A percentile compares a stretch with the other conserved stretches of the same genome.
Evolutionary conservation across 1,140 invertebrate species (phyloP).

Genomic region (Branchinecta lindahli): DNA sequence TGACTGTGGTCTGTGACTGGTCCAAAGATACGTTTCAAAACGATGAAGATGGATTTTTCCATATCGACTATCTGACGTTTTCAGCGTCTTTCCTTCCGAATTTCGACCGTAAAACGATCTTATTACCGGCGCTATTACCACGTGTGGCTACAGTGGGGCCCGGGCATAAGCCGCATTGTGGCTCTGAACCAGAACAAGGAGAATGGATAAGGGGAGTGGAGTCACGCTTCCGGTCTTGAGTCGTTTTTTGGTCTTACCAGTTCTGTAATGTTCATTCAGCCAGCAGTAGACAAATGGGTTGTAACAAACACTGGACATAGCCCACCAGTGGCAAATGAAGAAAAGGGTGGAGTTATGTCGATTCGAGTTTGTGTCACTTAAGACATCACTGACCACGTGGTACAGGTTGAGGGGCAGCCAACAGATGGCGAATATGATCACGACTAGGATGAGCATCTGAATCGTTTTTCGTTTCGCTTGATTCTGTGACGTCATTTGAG

Average conservation of each 20-base stretch:
- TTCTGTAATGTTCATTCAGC: conserved; percentile 31
- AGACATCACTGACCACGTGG: conserved; percentile 32
- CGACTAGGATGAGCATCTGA: conserved; percentile 39
- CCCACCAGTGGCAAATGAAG: conserved; percentile 33
- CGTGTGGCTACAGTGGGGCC: too few relatives aligned
- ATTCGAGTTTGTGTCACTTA: conserved; percentile 23
- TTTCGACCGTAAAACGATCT: too few relatives aligned
- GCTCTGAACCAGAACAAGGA: too few relatives aligned
- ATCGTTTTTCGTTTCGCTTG: conserved; percentile 33
- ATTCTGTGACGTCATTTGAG: conserved; percentile 25
- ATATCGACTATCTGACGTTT: too few relatives aligned
- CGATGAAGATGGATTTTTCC: too few relatives aligned
- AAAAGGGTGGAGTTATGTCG: conserved; percentile 29
- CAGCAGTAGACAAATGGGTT: conserved; percentile 41
- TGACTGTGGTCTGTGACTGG: too few relatives aligned
- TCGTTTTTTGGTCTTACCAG: background rate
- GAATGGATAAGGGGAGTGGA: too few relatives aligned
- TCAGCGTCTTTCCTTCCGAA: too few relatives aligned
- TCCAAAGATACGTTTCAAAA: too few relatives aligned
- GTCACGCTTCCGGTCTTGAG: too few relatives aligned
- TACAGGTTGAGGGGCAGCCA: conserved; percentile 38
- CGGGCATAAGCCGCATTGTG: too few relatives aligned
- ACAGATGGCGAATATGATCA: conserved; percentile 36
- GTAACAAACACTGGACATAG: conserved; percentile 38
- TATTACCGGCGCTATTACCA: too few relatives aligned